Evolutionary conservation across 2,113 vertebrate species (phyloP).

Genomic region (Pseudopodoces humilis): DNA sequence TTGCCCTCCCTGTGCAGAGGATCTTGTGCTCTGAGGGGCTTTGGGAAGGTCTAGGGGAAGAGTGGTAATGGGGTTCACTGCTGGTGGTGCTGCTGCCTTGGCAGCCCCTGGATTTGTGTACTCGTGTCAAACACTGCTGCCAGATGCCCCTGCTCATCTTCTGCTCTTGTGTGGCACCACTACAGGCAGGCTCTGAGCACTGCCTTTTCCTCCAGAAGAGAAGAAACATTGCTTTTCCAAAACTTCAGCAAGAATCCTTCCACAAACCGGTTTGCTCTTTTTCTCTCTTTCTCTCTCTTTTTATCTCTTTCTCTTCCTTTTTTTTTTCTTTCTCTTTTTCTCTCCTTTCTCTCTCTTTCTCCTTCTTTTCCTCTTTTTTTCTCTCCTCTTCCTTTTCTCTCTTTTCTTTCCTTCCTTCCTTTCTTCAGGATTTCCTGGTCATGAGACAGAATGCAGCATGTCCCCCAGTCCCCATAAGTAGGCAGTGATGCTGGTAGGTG

Average conservation of each 20-base stretch:
- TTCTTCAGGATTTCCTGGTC: no score
- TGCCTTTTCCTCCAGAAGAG: neutral
- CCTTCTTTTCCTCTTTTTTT: no score
- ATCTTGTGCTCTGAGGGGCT: neutral
- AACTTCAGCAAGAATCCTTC: neutral
- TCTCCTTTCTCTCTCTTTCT: no score
- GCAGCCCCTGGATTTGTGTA: neutral
- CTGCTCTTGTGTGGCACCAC: neutral
- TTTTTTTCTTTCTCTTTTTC: neutral
- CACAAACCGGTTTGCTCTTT: neutral
- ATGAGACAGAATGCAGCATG: neutral
- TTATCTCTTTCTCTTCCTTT: neutral
- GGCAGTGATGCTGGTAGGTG: neutral
- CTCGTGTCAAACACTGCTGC: neutral
- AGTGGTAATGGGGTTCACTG: neutral
- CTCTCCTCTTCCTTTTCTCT: no score
- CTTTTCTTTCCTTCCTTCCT: neutral
- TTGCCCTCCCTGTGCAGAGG: neutral
- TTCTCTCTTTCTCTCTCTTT: neutral
- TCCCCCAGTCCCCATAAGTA: neutral
- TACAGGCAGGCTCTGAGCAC: neutral
- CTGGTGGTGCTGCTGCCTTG: neutral
- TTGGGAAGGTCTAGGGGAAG: neutral
- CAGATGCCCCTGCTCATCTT: neutral
- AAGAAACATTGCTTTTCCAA: neutral